These are phyloP conservation scores for Silurus asotus DNA, from an alignment of 2,113 vertebrate genomes.

Conservation along the genomic window DNA sequence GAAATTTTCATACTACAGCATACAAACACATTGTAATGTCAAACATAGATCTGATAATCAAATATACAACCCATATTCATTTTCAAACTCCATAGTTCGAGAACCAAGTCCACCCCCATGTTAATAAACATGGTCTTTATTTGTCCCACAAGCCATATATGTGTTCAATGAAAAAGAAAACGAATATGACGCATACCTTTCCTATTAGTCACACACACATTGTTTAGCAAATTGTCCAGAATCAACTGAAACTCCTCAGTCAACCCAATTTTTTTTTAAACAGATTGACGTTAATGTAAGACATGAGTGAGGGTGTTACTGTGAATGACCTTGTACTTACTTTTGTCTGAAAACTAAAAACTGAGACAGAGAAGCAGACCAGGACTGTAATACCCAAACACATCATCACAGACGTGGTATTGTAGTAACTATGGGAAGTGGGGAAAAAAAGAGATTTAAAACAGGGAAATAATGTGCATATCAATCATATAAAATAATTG, in stretches of 20 bases:
- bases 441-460: background rate
- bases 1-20: too few species aligned
- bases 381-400: constrained; percentile 87
- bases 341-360: constrained; percentile 95
- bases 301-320: background rate
- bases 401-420: constrained; percentile 89
- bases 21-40: too few species aligned
- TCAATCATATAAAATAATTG: background rate
- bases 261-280: background rate
- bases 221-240: background rate
- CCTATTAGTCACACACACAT: background rate
- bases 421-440: constrained; percentile 79
- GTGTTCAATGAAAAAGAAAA: background rate
- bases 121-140: background rate
- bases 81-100: background rate
- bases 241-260: background rate
- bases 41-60: too few species aligned
- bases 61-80: too few species aligned
- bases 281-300: background rate
- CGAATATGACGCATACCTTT: background rate
- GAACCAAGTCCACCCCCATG: background rate
- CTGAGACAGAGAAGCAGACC: constrained; percentile 85
- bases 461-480: background rate
- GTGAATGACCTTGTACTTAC: constrained; percentile 62
- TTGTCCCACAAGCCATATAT: background rate